Base-by-base conservation (phyloP, 2,797 vertebrate genomes). In the Micropoecilia bifurca region DNA sequence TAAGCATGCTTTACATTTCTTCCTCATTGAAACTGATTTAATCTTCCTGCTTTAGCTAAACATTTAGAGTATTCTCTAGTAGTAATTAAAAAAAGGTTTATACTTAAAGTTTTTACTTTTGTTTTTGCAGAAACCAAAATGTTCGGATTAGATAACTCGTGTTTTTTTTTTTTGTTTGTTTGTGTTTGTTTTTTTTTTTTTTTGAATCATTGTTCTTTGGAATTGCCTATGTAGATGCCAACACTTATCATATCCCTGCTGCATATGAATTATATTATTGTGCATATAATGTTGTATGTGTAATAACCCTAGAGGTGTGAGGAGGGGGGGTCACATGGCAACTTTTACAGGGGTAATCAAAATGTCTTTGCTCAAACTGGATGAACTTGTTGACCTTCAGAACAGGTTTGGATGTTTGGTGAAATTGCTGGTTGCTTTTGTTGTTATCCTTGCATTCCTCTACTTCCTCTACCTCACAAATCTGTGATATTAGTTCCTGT, bases 1-100 rank as follows among this genome's bases (percentile, higher is more conserved):
- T 85, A 85, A 78, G 74, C 84, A 87, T 84, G 81, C 73, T 78
- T 80, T 50, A 14, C 41, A 71, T 80, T 6, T 80, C 3, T 61
- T 2, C 74, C 1, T 79, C 12, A 78, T 68, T 83, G 36, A 45
- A 59, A 74, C 69, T 48, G n/a, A 75, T 47, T 1, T 46, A 1
- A 66, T 82, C 73, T 47, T 68, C 1, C 73, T 48, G 45, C 69
- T 83, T 10, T 45, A 74, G 41, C 7, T 79, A 80, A 80, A 73
- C 33, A 74, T 46, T 73, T 79, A 22, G 1, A 8, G 43, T 63
- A 2, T 39, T 33, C 63, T 63, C 20, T 5, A 57, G 18, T 30
- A 61, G 3, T 36, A 43, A 72, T 33, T 14, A 77, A 73, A 75
- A 80, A 79, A 85, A 79, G 59, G 41, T 4, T 53, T 18, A 72